phyloP scores from a whole-genome alignment of 2,888 invertebrate genomes.

The Phlogophora meticulosa region DNA sequence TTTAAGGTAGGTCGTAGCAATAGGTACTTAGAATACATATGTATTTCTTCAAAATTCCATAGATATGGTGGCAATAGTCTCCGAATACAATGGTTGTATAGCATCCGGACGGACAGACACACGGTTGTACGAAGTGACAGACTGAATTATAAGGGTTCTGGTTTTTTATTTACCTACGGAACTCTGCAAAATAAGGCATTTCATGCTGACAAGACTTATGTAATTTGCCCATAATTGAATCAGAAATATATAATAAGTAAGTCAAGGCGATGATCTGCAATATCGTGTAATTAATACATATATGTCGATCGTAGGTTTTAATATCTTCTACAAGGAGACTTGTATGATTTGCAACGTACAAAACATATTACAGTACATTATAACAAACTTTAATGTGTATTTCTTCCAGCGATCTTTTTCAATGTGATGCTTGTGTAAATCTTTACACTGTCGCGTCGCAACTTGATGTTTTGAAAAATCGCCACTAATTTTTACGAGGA shows the following conservation, averaged over 20 bases:
- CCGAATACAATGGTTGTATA: no score
- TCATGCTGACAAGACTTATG: not conserved
- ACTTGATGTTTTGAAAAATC: not conserved
- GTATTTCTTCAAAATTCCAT: no score
- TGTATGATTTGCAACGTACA: conserved; percentile 12
- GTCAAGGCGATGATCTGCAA: conserved; percentile 5
- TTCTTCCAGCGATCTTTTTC: not conserved
- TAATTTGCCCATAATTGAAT: conserved; percentile 1
- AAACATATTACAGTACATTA: not conserved
- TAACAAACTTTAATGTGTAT: no score
- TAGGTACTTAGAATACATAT: no score
- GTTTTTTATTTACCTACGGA: no score
- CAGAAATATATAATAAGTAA: conserved; percentile 18
- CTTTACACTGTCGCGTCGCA: not conserved
- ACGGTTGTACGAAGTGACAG: no score
- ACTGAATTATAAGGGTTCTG: no score
- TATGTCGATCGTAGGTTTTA: conserved; percentile 21
- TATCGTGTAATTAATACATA: conserved; percentile 25
- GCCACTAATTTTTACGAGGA: not conserved
- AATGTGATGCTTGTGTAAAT: not conserved
- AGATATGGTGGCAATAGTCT: no score
- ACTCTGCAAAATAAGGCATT: not conserved
- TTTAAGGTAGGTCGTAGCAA: no score
- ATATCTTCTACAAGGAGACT: conserved; percentile 6
- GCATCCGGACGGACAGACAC: no score